A percentile compares a stretch with the other conserved stretches of the same genome.
Conservation (phyloP, 2,888 invertebrate genomes). For the Acheta domesticus region DNA sequence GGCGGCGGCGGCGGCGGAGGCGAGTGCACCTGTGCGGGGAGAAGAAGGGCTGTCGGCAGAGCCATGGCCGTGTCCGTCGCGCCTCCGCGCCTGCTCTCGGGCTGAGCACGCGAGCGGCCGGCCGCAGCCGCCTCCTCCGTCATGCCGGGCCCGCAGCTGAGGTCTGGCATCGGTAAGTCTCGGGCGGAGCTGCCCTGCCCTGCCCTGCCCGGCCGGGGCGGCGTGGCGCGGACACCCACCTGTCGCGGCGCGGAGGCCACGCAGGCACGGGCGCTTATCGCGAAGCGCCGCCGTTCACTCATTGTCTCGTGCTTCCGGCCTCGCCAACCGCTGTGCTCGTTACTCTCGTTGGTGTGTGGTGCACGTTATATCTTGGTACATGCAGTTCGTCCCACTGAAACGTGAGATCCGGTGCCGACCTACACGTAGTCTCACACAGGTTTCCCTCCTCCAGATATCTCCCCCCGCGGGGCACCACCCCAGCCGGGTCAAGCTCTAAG, state of each 20-base stretch:
- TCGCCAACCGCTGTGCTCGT: too few species aligned
- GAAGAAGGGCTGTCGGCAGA: background rate
- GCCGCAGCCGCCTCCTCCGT: background rate
- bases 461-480: too few species aligned
- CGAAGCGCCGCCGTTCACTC: background rate
- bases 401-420: too few species aligned
- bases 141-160: background rate
- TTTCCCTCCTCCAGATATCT: too few species aligned
- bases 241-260: background rate
- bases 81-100: background rate
- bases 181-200: background rate
- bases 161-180: background rate
- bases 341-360: too few species aligned
- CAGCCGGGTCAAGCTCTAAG: too few species aligned
- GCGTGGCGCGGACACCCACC: background rate
- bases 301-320: too few species aligned
- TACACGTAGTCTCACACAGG: too few species aligned
- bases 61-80: constrained; percentile 2
- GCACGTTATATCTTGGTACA: too few species aligned
- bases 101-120: background rate
- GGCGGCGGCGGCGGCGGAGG: background rate
- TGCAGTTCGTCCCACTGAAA: too few species aligned
- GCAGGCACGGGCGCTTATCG: background rate
- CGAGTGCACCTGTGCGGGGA: background rate
- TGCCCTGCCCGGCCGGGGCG: background rate